Evolutionary conservation across 2,113 vertebrate species (phyloP).

Genomic region (Sarotherodon lohbergeri): DNA sequence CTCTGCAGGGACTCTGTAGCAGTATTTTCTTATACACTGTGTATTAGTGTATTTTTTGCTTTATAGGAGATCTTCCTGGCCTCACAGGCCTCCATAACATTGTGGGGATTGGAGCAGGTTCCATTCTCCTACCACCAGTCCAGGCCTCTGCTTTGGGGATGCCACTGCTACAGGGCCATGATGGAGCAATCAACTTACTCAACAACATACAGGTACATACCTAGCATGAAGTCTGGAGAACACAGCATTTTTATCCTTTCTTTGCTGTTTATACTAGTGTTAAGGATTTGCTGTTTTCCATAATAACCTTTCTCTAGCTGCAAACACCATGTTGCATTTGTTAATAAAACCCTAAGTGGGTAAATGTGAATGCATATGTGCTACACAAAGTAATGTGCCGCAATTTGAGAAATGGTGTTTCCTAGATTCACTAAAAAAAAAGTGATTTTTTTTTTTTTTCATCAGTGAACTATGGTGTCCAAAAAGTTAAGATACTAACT

Average conservation of each 20-base stretch:
- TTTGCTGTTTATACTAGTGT: background rate
- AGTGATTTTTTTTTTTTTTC: accelerated
- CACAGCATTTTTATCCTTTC: background rate
- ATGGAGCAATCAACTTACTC: conserved; percentile 69
- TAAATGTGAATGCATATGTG: background rate
- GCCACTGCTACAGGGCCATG: conserved; percentile 76
- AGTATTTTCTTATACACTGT: background rate
- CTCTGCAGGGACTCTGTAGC: background rate
- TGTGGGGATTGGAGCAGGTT: conserved; percentile 66
- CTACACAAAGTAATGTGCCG: background rate
- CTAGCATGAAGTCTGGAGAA: background rate
- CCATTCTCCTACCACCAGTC: conserved; percentile 74
- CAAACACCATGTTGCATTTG: background rate
- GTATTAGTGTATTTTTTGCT: background rate
- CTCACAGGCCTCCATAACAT: conserved; percentile 73
- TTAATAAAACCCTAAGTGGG: background rate
- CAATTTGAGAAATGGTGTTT: background rate
- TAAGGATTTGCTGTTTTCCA: background rate
- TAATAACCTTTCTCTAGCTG: background rate
- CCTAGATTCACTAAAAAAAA: background rate
- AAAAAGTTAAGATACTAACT: background rate
- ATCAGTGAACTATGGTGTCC: background rate
- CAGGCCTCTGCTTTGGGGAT: conserved; percentile 80
- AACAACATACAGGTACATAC: conserved; percentile 64
- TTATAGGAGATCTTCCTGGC: conserved; percentile 78